Evolutionary conservation across 2,797 vertebrate species (phyloP), one percentile per base, ranked within the genome.

Genomic region (Gobio occitaniae): DNA sequence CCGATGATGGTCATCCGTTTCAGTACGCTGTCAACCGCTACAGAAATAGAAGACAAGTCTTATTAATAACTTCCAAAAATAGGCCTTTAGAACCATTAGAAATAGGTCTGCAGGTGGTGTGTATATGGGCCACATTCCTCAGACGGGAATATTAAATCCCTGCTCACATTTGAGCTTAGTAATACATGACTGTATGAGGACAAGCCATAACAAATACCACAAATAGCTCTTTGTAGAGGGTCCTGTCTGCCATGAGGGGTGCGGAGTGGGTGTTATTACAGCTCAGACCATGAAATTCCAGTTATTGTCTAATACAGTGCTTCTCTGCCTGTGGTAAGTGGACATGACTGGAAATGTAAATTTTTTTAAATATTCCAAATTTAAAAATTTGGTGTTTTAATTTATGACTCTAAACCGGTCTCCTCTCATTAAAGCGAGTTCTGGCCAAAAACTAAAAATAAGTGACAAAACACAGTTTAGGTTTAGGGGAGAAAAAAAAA

Each of bases 1-100:
- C 98, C 98, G 68, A 99, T 99, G 94, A 99, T 99, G 70, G 98
- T 99, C 98, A 99, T 99, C 89, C 98, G 97, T 95, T 99, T 99
- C 92, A 99, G 92, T 89, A 99, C 98, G 25, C 98, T 99, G 96
- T 99, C 97, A 90, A 99, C 97, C 83, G 98, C 98, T 99, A 78
- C 76, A 83, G 38, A 83, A 91, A 72, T 21, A 84, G 19, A 83
- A 54, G 75, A 81, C 29, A 50, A 65, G n/a, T 78, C 44, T 86
- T 4, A 88, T 38, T 8, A 85, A 75, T 61, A 48, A 56, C 56
- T 21, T 54, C 29, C 29, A 74, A 63, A 66, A 83, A 72, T 79
- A 78, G 19, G 36, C 19, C 36, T 38, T 48, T 15, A 54, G 82
- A 83, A 44, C 21, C 61, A 48, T 47, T 80, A 83, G 77, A 77